Evolutionary conservation across 2,113 vertebrate species (phyloP), one percentile per base, ranked within the genome.

Genomic region (Lagopus muta): DNA sequence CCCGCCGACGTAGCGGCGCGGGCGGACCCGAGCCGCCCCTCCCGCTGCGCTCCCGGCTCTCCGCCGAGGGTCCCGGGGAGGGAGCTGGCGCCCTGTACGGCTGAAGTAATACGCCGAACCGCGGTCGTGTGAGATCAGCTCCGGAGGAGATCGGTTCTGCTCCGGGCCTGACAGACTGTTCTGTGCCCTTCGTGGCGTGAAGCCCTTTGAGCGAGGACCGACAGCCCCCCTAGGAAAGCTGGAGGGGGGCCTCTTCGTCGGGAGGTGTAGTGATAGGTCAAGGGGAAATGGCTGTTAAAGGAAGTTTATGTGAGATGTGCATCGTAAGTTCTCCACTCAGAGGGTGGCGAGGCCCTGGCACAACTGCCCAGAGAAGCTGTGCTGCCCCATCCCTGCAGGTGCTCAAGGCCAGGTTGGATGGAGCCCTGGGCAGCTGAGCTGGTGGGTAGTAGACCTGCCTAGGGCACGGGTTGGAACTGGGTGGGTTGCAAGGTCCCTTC

Each of bases 71-170:
- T 54, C 14, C 52, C 27, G 8, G 8, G 20, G 21, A 8, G 52
- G 52, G 15, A 54, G 52, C 27, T 9, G 14, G 16, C 15, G 14
- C 27, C 52, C 27, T 28, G 15, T 54, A 4, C 27, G 27, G 27
- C 15, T 16, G 52, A 28, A 54, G 15, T 54, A 54, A 28, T 16
- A 16, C 8, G 52, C 8, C 27, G 27, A 28, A 16, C 52, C 2
- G 4, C 15, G 4, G 55, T 27, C 13, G 1, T 11, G 10, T 5
- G 77, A 30, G 72, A 20, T 17, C 54, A 2, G 1, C n/a, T 45
- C 18, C 25, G 3, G 3, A 20, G 12, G 20, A 15, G 60, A 18
- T 16, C 18, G 17, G 17, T 18, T 57, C 16, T 19, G 17, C 30
- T 32, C 30, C 30, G 11, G 30, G 18, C 55, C 30, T 10, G 10